Base-by-base conservation (phyloP, 2,888 invertebrate genomes). In the Scaptomyza polygonia region DNA sequence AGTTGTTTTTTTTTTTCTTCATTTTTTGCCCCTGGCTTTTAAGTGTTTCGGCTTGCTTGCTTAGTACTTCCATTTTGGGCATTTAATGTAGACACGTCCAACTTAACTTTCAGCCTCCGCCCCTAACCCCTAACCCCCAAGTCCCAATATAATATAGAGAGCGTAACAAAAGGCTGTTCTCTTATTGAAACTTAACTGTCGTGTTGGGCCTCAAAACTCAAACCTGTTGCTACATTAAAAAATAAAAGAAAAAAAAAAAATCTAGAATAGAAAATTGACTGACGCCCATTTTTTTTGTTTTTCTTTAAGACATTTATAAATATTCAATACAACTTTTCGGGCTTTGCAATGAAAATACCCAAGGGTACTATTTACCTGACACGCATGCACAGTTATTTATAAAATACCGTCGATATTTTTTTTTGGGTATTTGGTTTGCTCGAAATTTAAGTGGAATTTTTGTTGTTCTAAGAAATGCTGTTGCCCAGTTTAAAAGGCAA, bases 171-270 rank as follows among this genome's bases (percentile, higher is more conserved):
- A 61, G 55, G 36, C 57, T 21, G 47, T 14, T 43, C 36, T 9
- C 59, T 71, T 61, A 74, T 74, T 74, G 74, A 78, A 78, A 74
- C 71, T 74, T 61, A 45, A 66, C 64, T 61, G 54, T 51, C 43
- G 57, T 64, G 29, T 39, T 77, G 58, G 56, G 65, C 51, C 30
- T n/a, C 40, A 12, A 57, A 27, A 39, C 32, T 48, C 30, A 21
- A 58, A 69, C 71, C 56, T 76, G 65, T 72, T 71, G 59, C 77
- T 16, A 52, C 14, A 9, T 27, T 11, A 32, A 1, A 32, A 45
- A 9, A 44, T 27, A 14, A 11, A 44, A 27, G 6, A 44, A 14
- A 11, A 44, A n/a, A n/a, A n/a, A n/a, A n/a, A n/a, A n/a, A n/a
- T n/a, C 5, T 3, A 44, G 11, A 29, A 42, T 25, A 8, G 0